Evolutionary conservation across 2,113 vertebrate genomes (phyloP), one percentile per base, ranked within the genome.

Genomic region (Pomatostomus ruficeps): DNA sequence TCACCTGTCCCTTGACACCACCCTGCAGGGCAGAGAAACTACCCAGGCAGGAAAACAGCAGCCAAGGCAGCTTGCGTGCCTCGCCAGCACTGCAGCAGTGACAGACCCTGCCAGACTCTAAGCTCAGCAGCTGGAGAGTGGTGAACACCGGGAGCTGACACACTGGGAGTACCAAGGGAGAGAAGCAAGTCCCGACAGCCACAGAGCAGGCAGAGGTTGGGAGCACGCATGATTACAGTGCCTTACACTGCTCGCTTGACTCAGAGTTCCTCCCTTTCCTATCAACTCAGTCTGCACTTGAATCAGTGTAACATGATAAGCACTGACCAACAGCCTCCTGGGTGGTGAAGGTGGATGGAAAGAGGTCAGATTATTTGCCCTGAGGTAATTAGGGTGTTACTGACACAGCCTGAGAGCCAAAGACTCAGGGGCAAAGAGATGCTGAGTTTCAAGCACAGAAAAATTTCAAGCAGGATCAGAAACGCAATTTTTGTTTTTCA

Each of bases 391-490:
- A 62, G n/a, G 29, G 29, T 40, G 40, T 72, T 89, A 92, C 15
- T 79, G 70, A 58, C 74, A 66, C 76, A 76, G 35, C 6, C 49
- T 24, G n/a, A 92, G 31, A 40, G 25, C 25, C 80, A 75, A 72
- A 54, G 31, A 45, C 36, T 67, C 29, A 58, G 24, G 65, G 28
- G 33, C 42, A 80, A 58, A 77, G 57, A 77, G 42, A 67, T 79
- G 70, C 19, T 54, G 61, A 80, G n/a, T 88, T 90, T 95, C 57
- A 78, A 82, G 55, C 45, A 77, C 21, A 62, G 74, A 79, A 78
- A 80, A 42, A 55, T 20, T 48, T 55, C 8, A 38, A 70, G 67
- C 33, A 77, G 63, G 29, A 70, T 58, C 71, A 91, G 25, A 95
- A 93, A 77, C 26, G 8, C 25, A 1, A 16, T 38, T 61, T 84